Conservation (phyloP, 1,140 invertebrate species). For the Drosophila tani region DNA sequence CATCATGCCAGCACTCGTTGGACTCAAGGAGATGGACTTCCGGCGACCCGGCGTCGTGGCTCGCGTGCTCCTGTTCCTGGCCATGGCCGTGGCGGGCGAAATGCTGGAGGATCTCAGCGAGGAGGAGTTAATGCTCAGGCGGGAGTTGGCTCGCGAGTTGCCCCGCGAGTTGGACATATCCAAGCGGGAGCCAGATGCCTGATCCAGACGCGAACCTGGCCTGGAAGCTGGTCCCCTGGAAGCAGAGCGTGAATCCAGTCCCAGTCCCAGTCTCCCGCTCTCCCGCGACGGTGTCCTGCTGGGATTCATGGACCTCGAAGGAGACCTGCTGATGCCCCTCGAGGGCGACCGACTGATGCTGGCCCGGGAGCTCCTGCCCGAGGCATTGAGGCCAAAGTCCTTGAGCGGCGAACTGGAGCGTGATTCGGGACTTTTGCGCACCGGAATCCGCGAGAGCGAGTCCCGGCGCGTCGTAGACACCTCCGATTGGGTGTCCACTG, state of each 20-base stretch:
- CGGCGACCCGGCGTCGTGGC: conserved; percentile 50
- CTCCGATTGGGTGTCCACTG: conserved; percentile 53
- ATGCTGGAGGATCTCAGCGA: conserved; percentile 57
- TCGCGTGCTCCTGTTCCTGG: conserved; percentile 20
- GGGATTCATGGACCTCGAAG: conserved; percentile 51
- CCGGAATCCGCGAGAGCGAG: conserved; percentile 75
- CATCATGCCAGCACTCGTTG: conserved; percentile 16
- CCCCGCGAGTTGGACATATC: conserved; percentile 49
- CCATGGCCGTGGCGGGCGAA: conserved; percentile 57
- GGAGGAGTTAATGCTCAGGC: conserved; percentile 74
- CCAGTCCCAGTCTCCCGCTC: conserved; percentile 42
- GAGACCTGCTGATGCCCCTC: conserved; percentile 56
- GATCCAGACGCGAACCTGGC: conserved; percentile 64
- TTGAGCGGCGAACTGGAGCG: conserved; percentile 65
- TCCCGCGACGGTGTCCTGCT: conserved; percentile 42
- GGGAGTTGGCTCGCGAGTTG: conserved; percentile 73
- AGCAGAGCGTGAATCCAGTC: conserved; percentile 36
- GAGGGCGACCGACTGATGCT: conserved; percentile 69
- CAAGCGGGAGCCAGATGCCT: conserved; percentile 54
- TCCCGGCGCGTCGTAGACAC: conserved; percentile 62
- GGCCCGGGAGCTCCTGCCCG: conserved; percentile 51
- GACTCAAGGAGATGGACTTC: conserved; percentile 75
- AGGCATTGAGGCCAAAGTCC: conserved; percentile 25
- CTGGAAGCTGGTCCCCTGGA: conserved; percentile 62
- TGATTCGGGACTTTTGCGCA: conserved; percentile 64